Percentiles rank a stretch among this genome's conserved stretches.
phyloP scores from a whole-genome alignment of 2,113 vertebrate genomes.

The Rhegmatorhina hoffmannsi region DNA sequence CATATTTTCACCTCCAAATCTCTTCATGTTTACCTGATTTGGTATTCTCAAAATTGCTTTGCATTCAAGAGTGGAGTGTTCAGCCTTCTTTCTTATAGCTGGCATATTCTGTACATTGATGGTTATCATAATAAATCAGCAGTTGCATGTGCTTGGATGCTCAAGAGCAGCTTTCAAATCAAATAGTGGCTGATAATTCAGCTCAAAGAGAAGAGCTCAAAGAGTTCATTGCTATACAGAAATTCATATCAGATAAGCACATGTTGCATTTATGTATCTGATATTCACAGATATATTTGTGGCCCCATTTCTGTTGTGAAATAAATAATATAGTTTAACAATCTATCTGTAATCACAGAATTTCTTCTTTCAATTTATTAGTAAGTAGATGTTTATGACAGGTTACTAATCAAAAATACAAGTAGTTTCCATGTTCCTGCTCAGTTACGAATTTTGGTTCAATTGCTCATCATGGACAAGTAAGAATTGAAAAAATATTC shows the following conservation, averaged over 20 bases:
- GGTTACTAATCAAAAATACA: background rate
- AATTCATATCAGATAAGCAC: background rate
- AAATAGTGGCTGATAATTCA: background rate
- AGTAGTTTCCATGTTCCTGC: background rate
- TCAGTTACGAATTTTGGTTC: background rate
- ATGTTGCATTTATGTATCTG: background rate
- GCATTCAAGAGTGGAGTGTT: background rate
- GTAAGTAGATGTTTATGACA: background rate
- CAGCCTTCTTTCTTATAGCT: background rate
- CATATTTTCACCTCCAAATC: background rate
- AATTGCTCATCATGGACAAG: background rate
- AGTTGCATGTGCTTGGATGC: background rate
- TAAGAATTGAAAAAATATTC: background rate
- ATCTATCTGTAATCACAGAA: background rate
- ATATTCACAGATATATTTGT: background rate
- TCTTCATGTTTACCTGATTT: background rate
- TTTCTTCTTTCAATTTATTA: background rate
- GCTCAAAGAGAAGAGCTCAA: background rate
- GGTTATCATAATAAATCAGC: background rate
- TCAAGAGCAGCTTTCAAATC: background rate
- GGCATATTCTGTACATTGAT: background rate
- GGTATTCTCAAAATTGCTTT: background rate
- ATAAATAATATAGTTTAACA: background rate
- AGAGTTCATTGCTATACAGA: background rate
- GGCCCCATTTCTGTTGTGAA: background rate